Conservation (phyloP, 2,113 vertebrate species). For the Neomonachus schauinslandi region DNA sequence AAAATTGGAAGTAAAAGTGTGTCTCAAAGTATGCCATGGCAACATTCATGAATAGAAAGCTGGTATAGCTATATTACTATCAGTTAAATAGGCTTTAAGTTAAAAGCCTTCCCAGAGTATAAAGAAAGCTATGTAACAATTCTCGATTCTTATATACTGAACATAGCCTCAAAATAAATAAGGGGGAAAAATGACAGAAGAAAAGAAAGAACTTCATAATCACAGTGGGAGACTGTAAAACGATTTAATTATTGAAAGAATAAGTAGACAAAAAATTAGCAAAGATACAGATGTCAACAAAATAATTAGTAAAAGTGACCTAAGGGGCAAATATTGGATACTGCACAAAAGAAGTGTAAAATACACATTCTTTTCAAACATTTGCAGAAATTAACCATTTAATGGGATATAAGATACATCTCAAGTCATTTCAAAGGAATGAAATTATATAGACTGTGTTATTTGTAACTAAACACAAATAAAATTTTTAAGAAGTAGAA, state of each 20-base stretch:
- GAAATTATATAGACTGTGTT: neutral
- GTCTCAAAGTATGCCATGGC: neutral
- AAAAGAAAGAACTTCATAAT: neutral
- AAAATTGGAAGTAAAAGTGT: neutral
- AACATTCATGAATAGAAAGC: neutral
- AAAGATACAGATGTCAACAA: neutral
- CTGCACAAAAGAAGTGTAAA: neutral
- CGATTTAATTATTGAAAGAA: neutral
- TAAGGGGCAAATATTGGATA: neutral
- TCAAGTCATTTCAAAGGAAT: neutral
- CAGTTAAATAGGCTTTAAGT: neutral
- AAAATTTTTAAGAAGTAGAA: neutral
- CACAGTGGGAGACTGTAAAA: neutral
- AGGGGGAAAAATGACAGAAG: neutral
- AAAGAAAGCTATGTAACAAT: neutral
- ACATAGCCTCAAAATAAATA: neutral
- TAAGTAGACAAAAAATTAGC: neutral
- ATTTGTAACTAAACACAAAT: neutral
- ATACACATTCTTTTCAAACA: neutral
- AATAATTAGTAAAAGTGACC: neutral
- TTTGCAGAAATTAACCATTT: neutral
- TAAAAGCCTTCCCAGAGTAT: neutral
- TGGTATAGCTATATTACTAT: neutral
- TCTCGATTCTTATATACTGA: neutral
- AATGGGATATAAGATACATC: neutral